A percentile compares a stretch with the other conserved stretches of the same genome.
Evolutionary conservation across 37 sponge, comb jelly and placozoan species (phyloP).

Genomic region (Haliclona indistincta): DNA sequence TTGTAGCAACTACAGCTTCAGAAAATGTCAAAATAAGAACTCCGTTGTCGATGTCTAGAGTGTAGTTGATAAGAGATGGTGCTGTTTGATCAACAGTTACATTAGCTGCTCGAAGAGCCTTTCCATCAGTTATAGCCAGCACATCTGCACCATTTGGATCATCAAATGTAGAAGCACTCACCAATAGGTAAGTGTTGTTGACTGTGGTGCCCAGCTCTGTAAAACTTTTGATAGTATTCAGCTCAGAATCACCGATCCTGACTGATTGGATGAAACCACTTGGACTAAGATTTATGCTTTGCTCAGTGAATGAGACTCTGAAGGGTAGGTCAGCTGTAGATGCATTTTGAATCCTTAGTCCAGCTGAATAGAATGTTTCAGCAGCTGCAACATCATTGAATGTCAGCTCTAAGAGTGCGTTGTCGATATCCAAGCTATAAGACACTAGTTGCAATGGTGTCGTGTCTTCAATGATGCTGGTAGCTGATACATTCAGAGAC

Average conservation of each 20-base stretch:
- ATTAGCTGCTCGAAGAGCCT: slow-evolving; percentile 37
- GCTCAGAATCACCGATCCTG: slow-evolving; percentile 50
- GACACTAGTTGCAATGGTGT: slow-evolving; percentile 17
- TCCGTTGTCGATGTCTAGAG: slow-evolving; percentile 67
- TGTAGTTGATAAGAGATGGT: slow-evolving; percentile 58
- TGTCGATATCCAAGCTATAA: slow-evolving; percentile 66
- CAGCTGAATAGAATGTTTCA: slow-evolving; percentile 50
- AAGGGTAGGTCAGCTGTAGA: slow-evolving; percentile 1
- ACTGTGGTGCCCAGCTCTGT: slow-evolving; percentile 43
- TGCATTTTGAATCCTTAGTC: slow-evolving; percentile 58
- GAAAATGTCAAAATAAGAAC: slow-evolving; percentile 57
- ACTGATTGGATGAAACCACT: slow-evolving; percentile 60
- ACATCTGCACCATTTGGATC: slow-evolving; percentile 76
- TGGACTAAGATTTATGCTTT: slow-evolving; percentile 39
- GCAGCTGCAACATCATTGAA: slow-evolving; percentile 75
- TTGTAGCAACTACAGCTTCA: slow-evolving; percentile 52
- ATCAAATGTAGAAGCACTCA: slow-evolving; percentile 68
- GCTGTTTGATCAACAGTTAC: slow-evolving; percentile 55
- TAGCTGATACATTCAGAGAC: slow-evolving; percentile 12
- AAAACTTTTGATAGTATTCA: slow-evolving; percentile 63
- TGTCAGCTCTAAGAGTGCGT: slow-evolving; percentile 58
- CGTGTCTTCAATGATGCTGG: slow-evolving; percentile 27
- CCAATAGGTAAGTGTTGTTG: slow-evolving; percentile 60
- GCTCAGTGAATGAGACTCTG: slow-evolving; percentile 29
- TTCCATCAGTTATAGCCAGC: slow-evolving; percentile 75